Evolutionary conservation across 2,888 invertebrate species (phyloP), one percentile per base, ranked within the genome.

Genomic region (Euproctis similis): DNA sequence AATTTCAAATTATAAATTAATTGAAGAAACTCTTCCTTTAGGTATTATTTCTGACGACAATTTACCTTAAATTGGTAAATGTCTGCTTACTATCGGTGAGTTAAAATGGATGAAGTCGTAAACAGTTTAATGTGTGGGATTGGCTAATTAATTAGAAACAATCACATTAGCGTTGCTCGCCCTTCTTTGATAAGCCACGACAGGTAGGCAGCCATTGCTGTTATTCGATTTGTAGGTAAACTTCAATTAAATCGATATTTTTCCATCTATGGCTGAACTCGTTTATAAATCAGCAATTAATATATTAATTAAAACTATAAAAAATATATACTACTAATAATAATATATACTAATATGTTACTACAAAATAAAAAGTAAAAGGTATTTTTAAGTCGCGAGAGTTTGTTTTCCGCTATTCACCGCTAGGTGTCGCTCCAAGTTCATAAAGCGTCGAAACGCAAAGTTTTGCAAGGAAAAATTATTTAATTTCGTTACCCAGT

Each of bases 51-150:
- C n/a, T n/a, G n/a, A n/a, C n/a, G n/a, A n/a, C n/a, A n/a, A n/a
- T n/a, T n/a, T n/a, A n/a, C n/a, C n/a, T n/a, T n/a, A n/a, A n/a
- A n/a, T n/a, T n/a, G n/a, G n/a, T n/a, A n/a, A n/a, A n/a, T n/a
- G n/a, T n/a, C n/a, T n/a, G n/a, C n/a, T n/a, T 33, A 30, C 34
- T 42, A 53, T 42, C 45, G 28, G 34, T 31, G 20, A 36, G 30
- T 42, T 39, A 41, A n/a, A 38, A 54, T 40, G 46, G 46, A 43
- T 46, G 46, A 52, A 43, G 60, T 73, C 76, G 69, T 81, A 80
- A 81, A 77, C 51, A 58, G 61, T 75, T 78, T 80, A 78, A 77
- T 73, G 72, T 65, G 63, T 63, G 67, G 76, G 78, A 62, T 61
- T 52, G 28, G 41, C 53, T 76, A 76, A 80, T 82, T 82, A 82